These are phyloP conservation scores for Podiceps cristatus DNA, from an alignment of 2,113 vertebrate species.

Conservation along the genomic window DNA sequence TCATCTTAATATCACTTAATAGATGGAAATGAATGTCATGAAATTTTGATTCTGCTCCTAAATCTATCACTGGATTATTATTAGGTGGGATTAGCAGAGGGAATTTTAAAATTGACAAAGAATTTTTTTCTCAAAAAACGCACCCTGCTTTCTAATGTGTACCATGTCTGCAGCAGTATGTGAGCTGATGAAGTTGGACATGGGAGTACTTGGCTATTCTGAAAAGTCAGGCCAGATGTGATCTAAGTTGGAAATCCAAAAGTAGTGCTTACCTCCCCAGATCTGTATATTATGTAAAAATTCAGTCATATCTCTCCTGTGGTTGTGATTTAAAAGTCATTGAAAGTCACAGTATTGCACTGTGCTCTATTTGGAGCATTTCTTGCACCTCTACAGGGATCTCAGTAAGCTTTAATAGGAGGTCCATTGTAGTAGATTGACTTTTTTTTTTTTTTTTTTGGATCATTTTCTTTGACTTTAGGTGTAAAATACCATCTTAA, in stretches of 20 bases:
- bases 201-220: neutral
- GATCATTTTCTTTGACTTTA: rapidly evolving
- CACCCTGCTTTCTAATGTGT: neutral
- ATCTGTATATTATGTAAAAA: neutral
- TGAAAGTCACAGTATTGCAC: neutral
- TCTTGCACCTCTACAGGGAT: neutral
- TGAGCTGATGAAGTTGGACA: neutral
- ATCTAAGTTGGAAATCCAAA: neutral
- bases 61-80: neutral
- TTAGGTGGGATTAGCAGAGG: neutral
- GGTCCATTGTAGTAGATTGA: neutral
- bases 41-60: neutral
- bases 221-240: neutral
- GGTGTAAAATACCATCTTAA: neutral
- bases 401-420: neutral
- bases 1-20: neutral
- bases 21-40: neutral
- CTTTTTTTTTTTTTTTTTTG: neutral
- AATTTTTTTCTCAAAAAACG: neutral
- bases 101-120: neutral
- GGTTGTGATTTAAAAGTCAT: neutral
- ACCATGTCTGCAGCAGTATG: neutral
- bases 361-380: neutral
- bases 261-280: neutral
- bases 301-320: neutral